Base-by-base conservation (phyloP, 2,797 vertebrate species). In the Melanotaenia pygmaea region DNA sequence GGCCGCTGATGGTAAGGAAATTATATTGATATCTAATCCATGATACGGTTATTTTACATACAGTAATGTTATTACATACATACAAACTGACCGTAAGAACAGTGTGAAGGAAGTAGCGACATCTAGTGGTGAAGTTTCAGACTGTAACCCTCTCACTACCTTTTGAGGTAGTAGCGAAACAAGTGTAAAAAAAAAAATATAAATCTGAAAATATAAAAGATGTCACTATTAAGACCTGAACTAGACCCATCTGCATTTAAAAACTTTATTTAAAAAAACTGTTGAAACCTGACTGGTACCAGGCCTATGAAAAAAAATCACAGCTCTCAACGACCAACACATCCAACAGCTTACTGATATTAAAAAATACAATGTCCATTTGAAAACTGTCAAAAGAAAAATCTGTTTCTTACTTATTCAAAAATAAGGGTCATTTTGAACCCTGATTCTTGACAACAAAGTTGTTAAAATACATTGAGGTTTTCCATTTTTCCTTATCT, bases 1-100 rank as follows among this genome's bases (percentile, higher is more conserved):
- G 85, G 93, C 96, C 81, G 95, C 94, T 51, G 97, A 99, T 38
- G 97, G 98, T 99, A 94, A 97, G 95, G 26, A 79, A 74, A 20
- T n/a, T 20, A 18, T 45, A 72, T 43, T 71, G 58, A 74, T 58
- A 70, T 71, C 64, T 78, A 64, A 63, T 65, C 30, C 43, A 59
- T 22, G 53, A 32, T 45, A 3, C 10, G 47, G 22, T 68, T 78
- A 54, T 34, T 72, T 74, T 9, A 57, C 14, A 32, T 11, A 10
- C 0, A 40, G 4, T 40, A 20, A n/a, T 7, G 2, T 26, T 12
- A 18, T 28, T 20, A 2, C 28, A 28, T 28, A 28, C 28, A 28
- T 28, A 28, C 28, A 28, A 3, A 28, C 28, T 28, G 28, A 28
- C 28, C 28, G 28, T 28, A 28, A 16, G 43, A 45, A 45, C 43